These are phyloP conservation scores for Phenganax stokvisi DNA, from an alignment of 92 coral and sea anemone genomes.

Conservation along the genomic window DNA sequence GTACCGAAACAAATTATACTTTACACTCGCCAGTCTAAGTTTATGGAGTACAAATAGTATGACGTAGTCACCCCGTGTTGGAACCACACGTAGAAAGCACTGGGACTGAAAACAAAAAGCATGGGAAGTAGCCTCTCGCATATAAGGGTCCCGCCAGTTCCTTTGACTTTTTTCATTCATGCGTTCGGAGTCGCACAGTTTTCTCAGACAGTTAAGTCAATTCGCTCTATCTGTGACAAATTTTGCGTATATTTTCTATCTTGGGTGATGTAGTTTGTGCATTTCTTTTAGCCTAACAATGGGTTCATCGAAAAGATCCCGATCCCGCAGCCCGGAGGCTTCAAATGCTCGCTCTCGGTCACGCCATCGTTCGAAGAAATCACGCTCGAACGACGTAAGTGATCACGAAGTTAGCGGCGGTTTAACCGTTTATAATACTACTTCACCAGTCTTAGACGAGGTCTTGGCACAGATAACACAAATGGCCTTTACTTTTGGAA, in stretches of 20 bases:
- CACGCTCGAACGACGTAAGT: background rate
- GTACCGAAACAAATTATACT: background rate
- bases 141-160: background rate
- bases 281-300: too few relatives aligned
- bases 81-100: background rate
- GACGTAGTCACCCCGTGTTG: background rate
- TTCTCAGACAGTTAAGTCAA: too few relatives aligned
- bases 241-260: too few relatives aligned
- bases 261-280: too few relatives aligned
- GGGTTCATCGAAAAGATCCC: background rate
- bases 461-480: background rate
- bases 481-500: background rate
- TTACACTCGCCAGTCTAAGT: background rate
- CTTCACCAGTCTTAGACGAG: background rate
- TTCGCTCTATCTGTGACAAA: too few relatives aligned
- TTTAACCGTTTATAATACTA: background rate
- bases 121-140: background rate
- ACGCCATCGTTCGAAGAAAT: background rate
- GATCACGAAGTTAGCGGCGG: background rate
- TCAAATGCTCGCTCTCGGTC: background rate
- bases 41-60: background rate
- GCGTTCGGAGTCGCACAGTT: too few relatives aligned
- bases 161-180: background rate
- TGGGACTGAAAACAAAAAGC: background rate
- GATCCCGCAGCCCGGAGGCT: background rate